Evolutionary conservation across 2,888 invertebrate genomes (phyloP), one percentile per base, ranked within the genome.

Genomic region (Sinotaia quadrata): DNA sequence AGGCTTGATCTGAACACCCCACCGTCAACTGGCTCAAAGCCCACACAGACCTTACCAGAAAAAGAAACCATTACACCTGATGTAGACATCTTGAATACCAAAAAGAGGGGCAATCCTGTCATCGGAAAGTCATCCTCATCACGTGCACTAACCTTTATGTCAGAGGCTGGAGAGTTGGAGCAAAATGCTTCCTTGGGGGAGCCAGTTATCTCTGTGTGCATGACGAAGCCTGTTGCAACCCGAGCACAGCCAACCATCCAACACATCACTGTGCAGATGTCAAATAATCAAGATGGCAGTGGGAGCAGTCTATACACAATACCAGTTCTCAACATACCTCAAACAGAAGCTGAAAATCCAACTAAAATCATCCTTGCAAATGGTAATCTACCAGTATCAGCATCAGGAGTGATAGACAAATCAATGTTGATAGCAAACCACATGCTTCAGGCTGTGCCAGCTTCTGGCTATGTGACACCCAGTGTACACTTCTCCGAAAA

Each of bases 1-100:
- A 77, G 73, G 52, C 58, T 81, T 15, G 80, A 80, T 3, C 74
- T 80, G 67, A 76, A 78, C 18, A 79, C 81, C 0, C 80, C 82
- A 1, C 75, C 79, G 15, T 75, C 41, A 62, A 57, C 51, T 24
- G 44, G 33, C 31, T 29, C 59, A 34, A 44, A n/a, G 44, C 21
- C 52, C 33, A 37, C 44, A 8, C n/a, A 27, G 10, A 15, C 12
- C 27, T 7, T 5, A 51, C 24, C 65, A 54, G 37, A 56, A 41
- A 54, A 33, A 4, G n/a, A 12, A 0, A 29, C 12, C 2, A 21
- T 12, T 21, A 65, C 54, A 18, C 65, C 54, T 5, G 56, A 65
- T 29, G n/a, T n/a, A n/a, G n/a, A n/a, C n/a, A n/a, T n/a, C n/a
- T n/a, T n/a, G n/a, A n/a, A n/a, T n/a, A n/a, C n/a, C n/a, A n/a